These are phyloP conservation scores for Nyctalus aviator DNA, from an alignment of 2,797 vertebrate species.

Conservation along the genomic window DNA sequence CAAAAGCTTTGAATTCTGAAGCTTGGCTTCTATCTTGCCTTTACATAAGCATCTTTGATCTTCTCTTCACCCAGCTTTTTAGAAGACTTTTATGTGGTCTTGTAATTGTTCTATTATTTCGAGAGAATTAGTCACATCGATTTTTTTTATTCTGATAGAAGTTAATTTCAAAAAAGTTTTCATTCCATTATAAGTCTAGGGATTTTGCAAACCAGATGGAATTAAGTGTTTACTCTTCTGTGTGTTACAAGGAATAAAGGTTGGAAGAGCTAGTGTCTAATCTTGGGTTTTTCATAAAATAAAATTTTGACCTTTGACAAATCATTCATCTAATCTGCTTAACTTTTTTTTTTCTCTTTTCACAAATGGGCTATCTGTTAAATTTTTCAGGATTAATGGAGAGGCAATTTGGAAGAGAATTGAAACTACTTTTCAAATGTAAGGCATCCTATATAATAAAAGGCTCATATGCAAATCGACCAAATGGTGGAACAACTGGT, in stretches of 20 bases:
- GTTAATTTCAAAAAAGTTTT: conserved; percentile 62
- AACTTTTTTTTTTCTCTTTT: neutral
- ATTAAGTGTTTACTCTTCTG: neutral
- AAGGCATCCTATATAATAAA: neutral
- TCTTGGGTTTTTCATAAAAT: neutral
- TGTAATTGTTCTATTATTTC: conserved; percentile 85
- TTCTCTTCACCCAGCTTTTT: conserved; percentile 81
- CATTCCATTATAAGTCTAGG: conserved; percentile 37
- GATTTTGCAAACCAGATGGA: conserved; percentile 31
- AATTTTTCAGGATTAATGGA: neutral
- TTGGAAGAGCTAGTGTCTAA: neutral
- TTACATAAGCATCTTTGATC: conserved; percentile 86
- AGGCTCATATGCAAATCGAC: too few species aligned
- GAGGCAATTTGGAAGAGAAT: neutral
- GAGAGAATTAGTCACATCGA: conserved; percentile 73
- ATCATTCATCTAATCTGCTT: neutral
- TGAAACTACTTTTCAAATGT: conserved; percentile 12
- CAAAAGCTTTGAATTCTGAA: conserved; percentile 85
- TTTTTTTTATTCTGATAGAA: neutral
- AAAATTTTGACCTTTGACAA: neutral
- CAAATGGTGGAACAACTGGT: too few species aligned
- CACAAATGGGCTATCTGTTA: neutral
- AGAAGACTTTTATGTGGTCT: conserved; percentile 82
- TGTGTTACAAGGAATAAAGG: neutral
- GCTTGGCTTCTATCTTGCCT: conserved; percentile 83